phyloP scores from a whole-genome alignment of 2,797 vertebrate species.

The Neosalanx taihuensis region DNA sequence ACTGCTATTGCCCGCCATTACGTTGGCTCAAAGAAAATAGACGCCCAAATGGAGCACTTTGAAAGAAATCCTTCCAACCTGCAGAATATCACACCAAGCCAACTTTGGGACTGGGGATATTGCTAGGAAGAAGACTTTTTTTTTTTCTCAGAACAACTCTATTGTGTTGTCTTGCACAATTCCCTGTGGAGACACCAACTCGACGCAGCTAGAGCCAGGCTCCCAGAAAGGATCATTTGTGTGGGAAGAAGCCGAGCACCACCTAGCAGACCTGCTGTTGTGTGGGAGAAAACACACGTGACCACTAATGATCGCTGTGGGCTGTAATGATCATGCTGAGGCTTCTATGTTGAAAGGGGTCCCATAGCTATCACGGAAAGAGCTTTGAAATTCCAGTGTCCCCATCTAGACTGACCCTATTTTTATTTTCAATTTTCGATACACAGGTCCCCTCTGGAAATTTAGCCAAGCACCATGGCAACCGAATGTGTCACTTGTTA shows the following conservation, averaged over 20 bases:
- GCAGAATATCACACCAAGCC: background rate
- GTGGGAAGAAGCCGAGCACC: conserved; percentile 9
- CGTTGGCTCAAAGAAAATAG: conserved; percentile 4
- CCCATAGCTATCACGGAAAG: background rate
- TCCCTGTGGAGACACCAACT: conserved; percentile 1
- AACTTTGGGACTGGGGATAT: background rate
- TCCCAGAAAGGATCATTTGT: conserved; percentile 15
- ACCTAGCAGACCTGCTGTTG: conserved; percentile 15
- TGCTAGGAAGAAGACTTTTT: background rate
- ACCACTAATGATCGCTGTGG: conserved; percentile 2
- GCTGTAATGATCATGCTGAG: conserved; percentile 22
- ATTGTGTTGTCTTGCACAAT: background rate
- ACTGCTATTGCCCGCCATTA: conserved; percentile 15
- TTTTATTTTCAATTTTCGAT: background rate
- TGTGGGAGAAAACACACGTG: conserved; percentile 14
- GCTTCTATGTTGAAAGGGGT: conserved; percentile 7
- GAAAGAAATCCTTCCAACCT: background rate
- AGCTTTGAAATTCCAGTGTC: conserved; percentile 9
- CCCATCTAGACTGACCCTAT: background rate
- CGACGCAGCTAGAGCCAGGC: conserved; percentile 3
- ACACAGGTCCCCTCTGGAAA: background rate
- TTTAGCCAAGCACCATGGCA: background rate
- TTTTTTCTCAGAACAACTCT: background rate
- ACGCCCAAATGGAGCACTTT: background rate
- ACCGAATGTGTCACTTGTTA: conserved; percentile 1